Conservation (phyloP, 2,797 vertebrate species). For the Myripristis jacobus region DNA sequence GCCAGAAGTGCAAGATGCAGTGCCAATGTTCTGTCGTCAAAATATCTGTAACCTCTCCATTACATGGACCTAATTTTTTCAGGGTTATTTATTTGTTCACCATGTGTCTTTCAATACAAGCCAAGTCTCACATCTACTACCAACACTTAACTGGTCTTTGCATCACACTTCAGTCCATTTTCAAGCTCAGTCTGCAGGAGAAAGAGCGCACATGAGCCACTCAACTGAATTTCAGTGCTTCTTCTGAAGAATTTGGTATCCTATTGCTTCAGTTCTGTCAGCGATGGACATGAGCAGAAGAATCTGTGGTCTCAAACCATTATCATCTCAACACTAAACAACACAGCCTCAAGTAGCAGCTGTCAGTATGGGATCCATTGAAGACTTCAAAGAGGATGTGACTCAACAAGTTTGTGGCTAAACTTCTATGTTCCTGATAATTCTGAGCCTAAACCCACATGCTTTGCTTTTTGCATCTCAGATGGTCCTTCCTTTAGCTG, state of each 20-base stretch:
- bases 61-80: conserved; percentile 65
- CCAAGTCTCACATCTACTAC: conserved; percentile 36
- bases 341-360: background rate
- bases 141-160: conserved; percentile 22
- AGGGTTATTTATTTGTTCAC: conserved; percentile 72
- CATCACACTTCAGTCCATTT: conserved; percentile 28
- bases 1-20: conserved; percentile 61
- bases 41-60: conserved; percentile 55
- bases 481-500: conserved; percentile 45
- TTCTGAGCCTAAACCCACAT: conserved; percentile 45
- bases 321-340: conserved; percentile 2
- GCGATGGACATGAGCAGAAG: background rate
- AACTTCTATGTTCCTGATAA: conserved; percentile 50
- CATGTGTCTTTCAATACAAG: conserved; percentile 60
- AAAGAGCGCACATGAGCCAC: conserved; percentile 10
- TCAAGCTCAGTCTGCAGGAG: conserved; percentile 13
- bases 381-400: conserved; percentile 15
- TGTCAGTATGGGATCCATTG: conserved; percentile 15
- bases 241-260: background rate
- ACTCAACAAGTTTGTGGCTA: conserved; percentile 27
- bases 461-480: background rate
- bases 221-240: conserved; percentile 1
- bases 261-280: conserved; percentile 19
- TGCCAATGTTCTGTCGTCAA: conserved; percentile 72
- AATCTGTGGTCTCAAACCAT: conserved; percentile 16